Base-by-base conservation (phyloP, 2,797 vertebrate species). In the Labeo calbasu region DNA sequence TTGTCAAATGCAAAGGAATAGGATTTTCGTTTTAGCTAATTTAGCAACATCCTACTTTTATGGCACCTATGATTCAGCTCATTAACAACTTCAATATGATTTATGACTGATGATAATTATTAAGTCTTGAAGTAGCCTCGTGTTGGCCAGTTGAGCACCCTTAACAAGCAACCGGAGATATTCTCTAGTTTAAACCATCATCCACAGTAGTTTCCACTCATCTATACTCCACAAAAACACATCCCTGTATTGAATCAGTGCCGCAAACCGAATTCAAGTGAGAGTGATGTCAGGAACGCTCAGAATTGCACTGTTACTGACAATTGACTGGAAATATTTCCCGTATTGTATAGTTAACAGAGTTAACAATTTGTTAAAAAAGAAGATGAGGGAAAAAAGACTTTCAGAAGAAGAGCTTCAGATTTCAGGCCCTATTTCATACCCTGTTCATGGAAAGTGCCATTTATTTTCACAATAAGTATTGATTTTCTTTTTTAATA, bases 21-120 rank as follows among this genome's bases (percentile, higher is more conserved):
- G 1, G 21, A 23, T 36, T 28, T 55, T 19, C 7, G 12, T 23
- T 76, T 59, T 40, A 21, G 32, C 55, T 57, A 28, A 61, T 46
- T 25, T 77, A 77, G 5, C 75, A 77, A 11, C 53, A 59, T 77
- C 57, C n/a, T 28, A 61, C 57, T 63, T 63, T 48, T 46, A 46
- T 73, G 36, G 8, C 36, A 17, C 14, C 3, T 55, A 5, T 36
- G 28, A 21, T 55, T 76, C 13, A 23, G 14, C 76, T 43, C 8
- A 43, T 48, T 61, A 48, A 9, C 15, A 48, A 46, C n/a, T 77
- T 40, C 10, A 46, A 23, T 59, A 40, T n/a, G 5, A 63, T 63
- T 61, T 28, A 63, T 28, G 12, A 25, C 15, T 48, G 12, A 61
- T 61, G 12, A 63, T 63, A 13, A 63, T 28, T 23, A 28, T n/a